Percentiles rank a stretch among this genome's conserved stretches.
Evolutionary conservation across 2,113 vertebrate species (phyloP).

Genomic region (Sturnus vulgaris): DNA sequence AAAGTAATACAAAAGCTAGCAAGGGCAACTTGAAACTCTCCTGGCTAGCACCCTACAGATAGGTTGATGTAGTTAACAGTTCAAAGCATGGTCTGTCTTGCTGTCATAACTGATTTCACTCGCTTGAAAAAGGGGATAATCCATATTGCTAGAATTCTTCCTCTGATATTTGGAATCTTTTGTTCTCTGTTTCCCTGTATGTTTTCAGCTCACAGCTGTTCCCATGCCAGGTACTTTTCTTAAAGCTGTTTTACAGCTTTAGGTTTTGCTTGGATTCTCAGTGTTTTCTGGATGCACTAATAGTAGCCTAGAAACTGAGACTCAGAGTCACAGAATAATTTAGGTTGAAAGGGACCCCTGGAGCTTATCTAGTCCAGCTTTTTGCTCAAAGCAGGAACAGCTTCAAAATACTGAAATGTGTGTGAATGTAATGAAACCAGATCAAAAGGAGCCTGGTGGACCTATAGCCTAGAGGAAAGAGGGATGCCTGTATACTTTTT

Average conservation of each 20-base stretch:
- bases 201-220: neutral
- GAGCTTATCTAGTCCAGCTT: neutral
- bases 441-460: neutral
- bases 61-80: neutral
- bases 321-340: neutral
- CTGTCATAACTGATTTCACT: neutral
- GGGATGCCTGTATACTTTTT: neutral
- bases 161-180: neutral
- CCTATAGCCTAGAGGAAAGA: neutral
- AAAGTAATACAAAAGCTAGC: neutral
- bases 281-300: neutral
- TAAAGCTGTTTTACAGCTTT: neutral
- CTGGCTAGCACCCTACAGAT: neutral
- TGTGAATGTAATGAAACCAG: neutral
- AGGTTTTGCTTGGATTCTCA: neutral
- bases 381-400: neutral
- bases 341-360: neutral
- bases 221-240: neutral
- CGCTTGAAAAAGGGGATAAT: neutral
- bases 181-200: neutral
- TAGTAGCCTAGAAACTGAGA: neutral
- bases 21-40: neutral
- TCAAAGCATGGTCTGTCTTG: neutral
- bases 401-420: fast-evolving
- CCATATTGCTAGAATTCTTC: neutral